Base-by-base conservation (phyloP, 2,113 vertebrate species). In the Mandrillus leucophaeus region DNA sequence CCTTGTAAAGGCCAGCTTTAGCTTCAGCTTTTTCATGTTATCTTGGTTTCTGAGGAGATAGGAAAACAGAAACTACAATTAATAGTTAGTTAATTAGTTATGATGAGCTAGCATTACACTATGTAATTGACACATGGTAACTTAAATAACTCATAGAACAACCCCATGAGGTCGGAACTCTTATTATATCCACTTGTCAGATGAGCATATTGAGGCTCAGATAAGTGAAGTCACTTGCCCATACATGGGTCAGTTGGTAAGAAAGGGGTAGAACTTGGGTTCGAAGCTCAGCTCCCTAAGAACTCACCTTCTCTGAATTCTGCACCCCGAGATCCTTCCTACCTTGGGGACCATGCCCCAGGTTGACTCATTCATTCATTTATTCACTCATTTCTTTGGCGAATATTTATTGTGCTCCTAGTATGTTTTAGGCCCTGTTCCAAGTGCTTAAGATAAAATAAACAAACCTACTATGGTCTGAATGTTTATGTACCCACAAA, bases 81-180 rank as follows among this genome's bases (percentile, higher is more conserved):
- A 23, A 6, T n/a, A 2, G 11, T 38, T n/a, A 1, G 7, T 27
- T 68, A 17, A 9, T 35, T 40, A 1, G 23, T 48, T 14, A 14
- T 1, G 12, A n/a, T 12, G 8, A 27, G 35, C 25, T 16, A 18
- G 22, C 13, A n/a, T 3, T 11, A 30, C 3, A 13, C 10, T 3
- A 12, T 13, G 50, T 13, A 14, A 5, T 12, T 45, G 11, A 27
- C 20, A 48, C 3, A 14, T 3, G 2, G 10, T 6, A 3, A 8
- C 17, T 48, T 52, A 59, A 2, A 6, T 9, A 3, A 3, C 1
- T 23, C 43, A 50, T 23, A 1, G 66, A 14, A 11, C 23, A 30
- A 17, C 52, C 30, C 5, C 2, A n/a, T 6, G 17, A 17, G 2
- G 5, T 35, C 1, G 35, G 6, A 78, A 14, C 20, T 35, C 20